These are phyloP conservation scores for Mustela erminea DNA, from an alignment of 2,797 vertebrate genomes.

Conservation along the genomic window DNA sequence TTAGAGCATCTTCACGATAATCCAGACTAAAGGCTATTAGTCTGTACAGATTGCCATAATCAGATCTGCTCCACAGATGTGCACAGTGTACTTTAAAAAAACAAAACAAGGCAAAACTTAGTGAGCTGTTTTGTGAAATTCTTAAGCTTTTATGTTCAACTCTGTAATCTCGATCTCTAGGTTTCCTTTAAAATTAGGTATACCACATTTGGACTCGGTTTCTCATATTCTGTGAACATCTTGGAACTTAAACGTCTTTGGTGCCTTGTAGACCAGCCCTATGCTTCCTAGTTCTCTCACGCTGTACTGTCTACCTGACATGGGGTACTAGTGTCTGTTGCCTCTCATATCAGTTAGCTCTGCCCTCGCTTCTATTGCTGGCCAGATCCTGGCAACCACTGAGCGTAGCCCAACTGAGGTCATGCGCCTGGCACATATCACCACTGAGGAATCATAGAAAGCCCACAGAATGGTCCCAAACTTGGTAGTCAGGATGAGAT, in stretches of 20 bases:
- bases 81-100: background rate
- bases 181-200: background rate
- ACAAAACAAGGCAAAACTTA: background rate
- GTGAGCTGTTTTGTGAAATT: slow-evolving; percentile 31
- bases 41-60: background rate
- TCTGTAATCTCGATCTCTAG: background rate
- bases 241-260: background rate
- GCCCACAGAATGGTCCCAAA: background rate
- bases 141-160: background rate
- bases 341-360: background rate
- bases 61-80: background rate
- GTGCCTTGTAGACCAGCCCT: background rate
- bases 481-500: background rate
- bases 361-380: background rate
- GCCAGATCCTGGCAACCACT: background rate
- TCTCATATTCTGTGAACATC: background rate
- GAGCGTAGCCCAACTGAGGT: background rate
- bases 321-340: background rate
- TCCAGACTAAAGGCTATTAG: background rate
- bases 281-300: background rate
- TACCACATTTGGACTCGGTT: background rate
- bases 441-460: background rate
- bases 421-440: background rate
- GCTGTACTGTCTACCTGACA: background rate
- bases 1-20: background rate